Evolutionary conservation across 2,113 vertebrate species (phyloP).

Genomic region (Calidris pygmaea): DNA sequence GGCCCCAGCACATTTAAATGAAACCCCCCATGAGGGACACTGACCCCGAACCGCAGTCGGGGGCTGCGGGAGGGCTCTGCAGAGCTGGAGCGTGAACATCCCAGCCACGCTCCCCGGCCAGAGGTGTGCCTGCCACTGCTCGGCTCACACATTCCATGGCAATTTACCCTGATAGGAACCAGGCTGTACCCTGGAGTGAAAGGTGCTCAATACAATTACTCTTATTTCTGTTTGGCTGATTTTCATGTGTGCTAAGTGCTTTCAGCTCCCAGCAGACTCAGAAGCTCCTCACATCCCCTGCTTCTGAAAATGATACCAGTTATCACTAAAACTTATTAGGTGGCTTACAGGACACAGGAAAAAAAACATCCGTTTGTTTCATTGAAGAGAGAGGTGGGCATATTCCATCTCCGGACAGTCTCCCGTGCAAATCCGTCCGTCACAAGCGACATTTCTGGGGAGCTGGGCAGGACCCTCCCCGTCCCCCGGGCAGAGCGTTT

Average conservation of each 20-base stretch:
- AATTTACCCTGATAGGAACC: background rate
- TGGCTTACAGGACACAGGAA: background rate
- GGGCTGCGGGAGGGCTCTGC: background rate
- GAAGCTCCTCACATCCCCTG: background rate
- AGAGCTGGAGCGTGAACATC: background rate
- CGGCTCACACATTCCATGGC: background rate
- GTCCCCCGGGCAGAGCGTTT: background rate
- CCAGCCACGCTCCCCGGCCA: background rate
- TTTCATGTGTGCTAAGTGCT: conserved; percentile 12
- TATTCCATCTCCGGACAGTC: background rate
- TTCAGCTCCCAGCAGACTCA: background rate
- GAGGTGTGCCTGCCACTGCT: background rate
- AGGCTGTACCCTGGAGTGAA: conserved; percentile 1
- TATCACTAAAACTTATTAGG: background rate
- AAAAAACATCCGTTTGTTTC: background rate
- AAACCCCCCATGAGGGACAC: background rate
- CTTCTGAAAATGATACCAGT: background rate
- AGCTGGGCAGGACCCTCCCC: background rate
- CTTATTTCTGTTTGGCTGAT: conserved; percentile 19
- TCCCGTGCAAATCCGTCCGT: background rate
- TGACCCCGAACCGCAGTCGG: accelerated
- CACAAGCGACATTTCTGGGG: accelerated
- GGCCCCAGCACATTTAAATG: background rate
- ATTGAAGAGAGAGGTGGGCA: background rate
- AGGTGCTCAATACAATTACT: conserved; percentile 36